phyloP scores from a whole-genome alignment of 2,888 invertebrate species.

The Muschampia staudingeri region DNA sequence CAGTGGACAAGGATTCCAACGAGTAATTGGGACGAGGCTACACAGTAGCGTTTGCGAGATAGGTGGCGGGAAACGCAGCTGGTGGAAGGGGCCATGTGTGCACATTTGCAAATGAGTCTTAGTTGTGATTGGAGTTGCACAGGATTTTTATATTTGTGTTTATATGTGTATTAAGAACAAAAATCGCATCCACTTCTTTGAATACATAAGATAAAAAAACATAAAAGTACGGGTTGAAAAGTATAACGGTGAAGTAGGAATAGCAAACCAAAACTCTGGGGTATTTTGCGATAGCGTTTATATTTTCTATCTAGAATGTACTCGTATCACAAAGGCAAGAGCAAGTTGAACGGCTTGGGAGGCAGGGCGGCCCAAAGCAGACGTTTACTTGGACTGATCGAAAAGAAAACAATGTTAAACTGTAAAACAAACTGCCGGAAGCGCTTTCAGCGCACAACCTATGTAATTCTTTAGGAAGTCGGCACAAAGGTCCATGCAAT shows the following conservation, averaged over 20 bases:
- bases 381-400: conserved; percentile 82
- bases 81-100: conserved; percentile 63
- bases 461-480: conserved; percentile 66
- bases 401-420: conserved; percentile 88
- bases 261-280: conserved; percentile 41
- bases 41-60: conserved; percentile 81
- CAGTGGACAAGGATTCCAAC: conserved; percentile 90
- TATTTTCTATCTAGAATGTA: conserved; percentile 62
- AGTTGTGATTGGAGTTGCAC: conserved; percentile 35
- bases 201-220: neutral
- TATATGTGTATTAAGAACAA: neutral
- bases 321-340: conserved; percentile 71
- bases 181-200: neutral
- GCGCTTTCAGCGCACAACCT: conserved; percentile 75
- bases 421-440: conserved; percentile 84
- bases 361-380: conserved; percentile 77
- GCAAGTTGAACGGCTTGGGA: conserved; percentile 74
- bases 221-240: conserved; percentile 37
- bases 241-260: conserved; percentile 39
- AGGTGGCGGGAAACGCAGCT: conserved; percentile 79
- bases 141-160: neutral
- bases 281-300: conserved; percentile 50
- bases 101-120: conserved; percentile 36
- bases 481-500: conserved; percentile 52
- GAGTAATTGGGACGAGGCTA: conserved; percentile 89